Base-by-base conservation (phyloP, 2,888 invertebrate genomes). In the Macrophya alboannulata region DNA sequence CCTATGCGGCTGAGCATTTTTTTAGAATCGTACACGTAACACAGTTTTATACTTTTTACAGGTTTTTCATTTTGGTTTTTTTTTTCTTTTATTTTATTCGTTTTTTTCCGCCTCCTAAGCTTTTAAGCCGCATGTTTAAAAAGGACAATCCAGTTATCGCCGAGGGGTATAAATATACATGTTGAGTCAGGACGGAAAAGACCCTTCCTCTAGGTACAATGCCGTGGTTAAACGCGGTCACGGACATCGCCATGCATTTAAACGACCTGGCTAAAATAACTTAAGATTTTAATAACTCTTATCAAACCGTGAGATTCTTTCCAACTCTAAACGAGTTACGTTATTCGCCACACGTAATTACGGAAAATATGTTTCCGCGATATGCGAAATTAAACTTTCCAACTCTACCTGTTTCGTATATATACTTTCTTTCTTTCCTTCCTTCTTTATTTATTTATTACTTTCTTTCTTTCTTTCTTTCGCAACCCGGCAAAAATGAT, bases 131-230 rank as follows among this genome's bases (percentile, higher is more conserved):
- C 86, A 62, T 81, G 89, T 88, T 89, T 89, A 88, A 89, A 89
- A 90, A 89, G 86, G 87, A 88, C 89, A 89, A 90, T 88, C 90
- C 89, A 89, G 90, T 91, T 91, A 91, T 91, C 90, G 90, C 88
- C 88, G 87, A 71, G 45, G 45, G 55, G 25, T 62, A 81, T 81
- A 81, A 62, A 81, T 62, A 81, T 84, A 84, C 84, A 68, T 65
- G 84, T 51, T 71, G 82, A 68, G 55, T 59, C 84, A 85, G 85
- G 81, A 65, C 37, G 68, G 85, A 77, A 85, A 81, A 84, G 71
- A 81, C 76, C 71, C 82, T 84, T 40, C 40, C 77, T 77, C n/a
- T 51, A 55, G 81, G 43, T 62, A 81, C 62, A 59, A 81, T 65
- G 62, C 12, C 25, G 48, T 21, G 68, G 17, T 48, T 68, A 68